A percentile compares a stretch with the other conserved stretches of the same genome.
Conservation (phyloP, 2,888 invertebrate genomes). For the Spodoptera picta region DNA sequence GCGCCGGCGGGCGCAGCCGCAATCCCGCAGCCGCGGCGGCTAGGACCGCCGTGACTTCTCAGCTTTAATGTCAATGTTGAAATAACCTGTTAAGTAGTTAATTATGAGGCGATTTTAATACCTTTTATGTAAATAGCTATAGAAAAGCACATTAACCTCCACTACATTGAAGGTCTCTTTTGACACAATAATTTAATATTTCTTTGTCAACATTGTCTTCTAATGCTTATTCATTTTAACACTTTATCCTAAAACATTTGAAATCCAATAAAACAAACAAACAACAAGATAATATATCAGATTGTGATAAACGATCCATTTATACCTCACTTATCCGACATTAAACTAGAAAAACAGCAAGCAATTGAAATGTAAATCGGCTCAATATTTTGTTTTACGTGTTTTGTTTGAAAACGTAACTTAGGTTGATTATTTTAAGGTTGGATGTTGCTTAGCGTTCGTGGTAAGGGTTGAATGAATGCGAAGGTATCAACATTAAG, state of each 20-base stretch:
- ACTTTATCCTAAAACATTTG: too few relatives aligned
- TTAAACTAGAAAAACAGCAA: slow-evolving; percentile 55
- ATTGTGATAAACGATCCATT: slow-evolving; percentile 26
- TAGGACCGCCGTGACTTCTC: too few relatives aligned
- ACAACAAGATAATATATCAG: slow-evolving; percentile 5
- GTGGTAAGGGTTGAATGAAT: slow-evolving; percentile 23
- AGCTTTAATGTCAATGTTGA: too few relatives aligned
- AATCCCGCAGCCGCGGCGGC: too few relatives aligned
- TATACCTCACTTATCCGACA: slow-evolving; percentile 4
- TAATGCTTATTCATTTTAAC: not conserved
- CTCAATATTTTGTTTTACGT: slow-evolving; percentile 17
- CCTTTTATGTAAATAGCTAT: too few relatives aligned
- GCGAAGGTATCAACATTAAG: slow-evolving; percentile 24
- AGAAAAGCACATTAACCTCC: too few relatives aligned
- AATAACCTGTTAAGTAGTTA: too few relatives aligned
- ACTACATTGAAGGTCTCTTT: too few relatives aligned
- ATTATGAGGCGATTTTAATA: too few relatives aligned
- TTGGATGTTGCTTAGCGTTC: slow-evolving; percentile 10
- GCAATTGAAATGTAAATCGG: slow-evolving; percentile 62
- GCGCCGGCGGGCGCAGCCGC: too few relatives aligned
- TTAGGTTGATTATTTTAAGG: not conserved
- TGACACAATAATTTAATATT: too few relatives aligned
- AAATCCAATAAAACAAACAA: not conserved
- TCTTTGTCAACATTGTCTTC: too few relatives aligned
- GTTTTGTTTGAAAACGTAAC: slow-evolving; percentile 5